Evolutionary conservation across 2,113 vertebrate genomes (phyloP), one percentile per base, ranked within the genome.

Genomic region (Pygoscelis antarcticus): DNA sequence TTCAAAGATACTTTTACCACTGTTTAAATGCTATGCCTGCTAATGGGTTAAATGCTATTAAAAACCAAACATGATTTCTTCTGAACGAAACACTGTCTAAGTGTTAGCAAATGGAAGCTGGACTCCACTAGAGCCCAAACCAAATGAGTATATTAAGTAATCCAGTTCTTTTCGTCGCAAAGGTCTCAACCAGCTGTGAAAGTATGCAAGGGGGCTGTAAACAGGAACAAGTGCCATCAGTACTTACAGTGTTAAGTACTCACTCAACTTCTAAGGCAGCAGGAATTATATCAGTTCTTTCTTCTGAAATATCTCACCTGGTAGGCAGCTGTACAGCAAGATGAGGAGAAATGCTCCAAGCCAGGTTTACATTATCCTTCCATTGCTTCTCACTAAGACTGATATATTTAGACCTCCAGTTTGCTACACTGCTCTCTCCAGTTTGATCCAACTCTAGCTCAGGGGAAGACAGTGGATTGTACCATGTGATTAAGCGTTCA

Each of bases 361-460:
- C 99, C 23, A 99, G 98, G 97, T 99, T 99, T 32, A 99, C 99
- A 2, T 99, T 99, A 97, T 99, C 99, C 68, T 99, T 99, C 99
- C 99, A 99, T 64, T 99, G 99, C 96, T 99, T 99, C 96, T 99
- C 99, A 11, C 98, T 99, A 80, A 99, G 98, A 93, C 98, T 99
- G 96, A 99, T 98, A 93, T 99, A 99, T 87, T 99, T 99, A 81
- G 99, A 99, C 85, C 99, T 98, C 99, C 99, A 99, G 97, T 99
- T 99, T 54, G 99, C 98, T 22, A 99, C 99, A 13, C 99, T 99
- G 96, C 98, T 99, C 96, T 99, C 99, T 87, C 99, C 99, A 0
- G 99, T 98, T 96, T 99, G 99, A 91, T 99, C 99, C 82, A 99
- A 93, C 72, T 99, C 99, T 32, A 99, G 97, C 97, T 99, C 99